These are phyloP conservation scores for Epirrita christyi DNA, from an alignment of 2,888 invertebrate genomes.

Conservation along the genomic window DNA sequence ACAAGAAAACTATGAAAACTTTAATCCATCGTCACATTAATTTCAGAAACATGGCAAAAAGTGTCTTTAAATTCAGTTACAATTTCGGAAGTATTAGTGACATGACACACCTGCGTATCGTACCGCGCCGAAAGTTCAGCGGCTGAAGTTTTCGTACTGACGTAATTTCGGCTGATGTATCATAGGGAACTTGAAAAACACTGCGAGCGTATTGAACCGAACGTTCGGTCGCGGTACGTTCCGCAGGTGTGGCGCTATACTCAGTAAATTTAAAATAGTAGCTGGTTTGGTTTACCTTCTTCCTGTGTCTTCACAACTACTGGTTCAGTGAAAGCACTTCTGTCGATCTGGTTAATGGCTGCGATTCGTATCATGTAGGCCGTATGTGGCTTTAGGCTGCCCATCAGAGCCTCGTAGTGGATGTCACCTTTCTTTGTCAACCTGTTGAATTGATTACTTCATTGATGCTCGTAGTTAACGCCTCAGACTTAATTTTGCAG, in stretches of 20 bases:
- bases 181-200: too few relatives aligned
- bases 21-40: too few relatives aligned
- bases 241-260: too few relatives aligned
- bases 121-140: too few relatives aligned
- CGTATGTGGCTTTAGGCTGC: constrained; percentile 89
- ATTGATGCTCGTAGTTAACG: too few relatives aligned
- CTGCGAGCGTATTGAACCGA: too few relatives aligned
- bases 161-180: too few relatives aligned
- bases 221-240: too few relatives aligned
- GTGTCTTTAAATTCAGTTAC: background rate
- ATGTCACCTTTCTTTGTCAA: constrained; percentile 74
- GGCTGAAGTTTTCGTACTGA: too few relatives aligned
- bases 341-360: constrained; percentile 93
- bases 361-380: constrained; percentile 92
- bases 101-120: too few relatives aligned
- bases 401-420: constrained; percentile 76
- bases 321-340: constrained; percentile 90
- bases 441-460: constrained; percentile 52
- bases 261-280: too few relatives aligned
- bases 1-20: too few relatives aligned
- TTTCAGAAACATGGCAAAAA: background rate
- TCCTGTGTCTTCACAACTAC: constrained; percentile 93
- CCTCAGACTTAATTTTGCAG: background rate
- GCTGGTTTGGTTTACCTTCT: constrained; percentile 85
- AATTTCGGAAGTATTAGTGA: background rate